A percentile compares a stretch with the other conserved stretches of the same genome.
Evolutionary conservation across 2,113 vertebrate species (phyloP).

Genomic region (Sapayoa aenigma): DNA sequence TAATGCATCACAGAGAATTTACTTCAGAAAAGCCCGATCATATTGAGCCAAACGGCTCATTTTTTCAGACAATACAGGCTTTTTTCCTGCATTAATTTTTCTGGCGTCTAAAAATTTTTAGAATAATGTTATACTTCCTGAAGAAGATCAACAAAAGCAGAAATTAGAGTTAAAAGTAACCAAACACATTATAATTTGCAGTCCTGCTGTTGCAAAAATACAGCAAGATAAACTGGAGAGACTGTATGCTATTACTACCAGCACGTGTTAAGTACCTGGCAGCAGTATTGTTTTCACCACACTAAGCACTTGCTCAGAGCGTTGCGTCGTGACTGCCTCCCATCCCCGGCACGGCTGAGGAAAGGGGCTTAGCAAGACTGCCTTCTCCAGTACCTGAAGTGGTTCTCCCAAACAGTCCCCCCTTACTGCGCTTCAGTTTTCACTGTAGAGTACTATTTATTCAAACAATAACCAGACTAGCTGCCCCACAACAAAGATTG

Average conservation of each 20-base stretch:
- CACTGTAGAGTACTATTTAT: background rate
- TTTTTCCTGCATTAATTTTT: background rate
- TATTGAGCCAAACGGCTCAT: background rate
- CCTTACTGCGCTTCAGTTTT: background rate
- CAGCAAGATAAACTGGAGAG: background rate
- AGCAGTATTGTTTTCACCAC: background rate
- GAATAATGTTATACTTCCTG: background rate
- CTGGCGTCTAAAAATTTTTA: background rate
- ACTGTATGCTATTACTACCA: background rate
- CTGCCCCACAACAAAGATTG: background rate
- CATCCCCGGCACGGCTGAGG: background rate
- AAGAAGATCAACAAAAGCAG: background rate
- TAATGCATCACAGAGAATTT: background rate
- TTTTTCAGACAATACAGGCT: background rate
- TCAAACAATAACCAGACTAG: background rate
- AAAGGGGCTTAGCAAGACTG: background rate
- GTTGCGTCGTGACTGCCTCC: background rate
- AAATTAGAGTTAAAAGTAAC: background rate
- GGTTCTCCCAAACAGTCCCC: background rate
- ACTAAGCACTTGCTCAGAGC: background rate
- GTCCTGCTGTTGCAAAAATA: background rate
- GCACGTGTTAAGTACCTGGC: background rate
- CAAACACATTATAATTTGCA: background rate
- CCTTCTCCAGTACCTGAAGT: background rate
- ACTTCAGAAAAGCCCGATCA: background rate